Conservation (phyloP, 92 coral and sea anemone genomes). For the Phenganax marumi region DNA sequence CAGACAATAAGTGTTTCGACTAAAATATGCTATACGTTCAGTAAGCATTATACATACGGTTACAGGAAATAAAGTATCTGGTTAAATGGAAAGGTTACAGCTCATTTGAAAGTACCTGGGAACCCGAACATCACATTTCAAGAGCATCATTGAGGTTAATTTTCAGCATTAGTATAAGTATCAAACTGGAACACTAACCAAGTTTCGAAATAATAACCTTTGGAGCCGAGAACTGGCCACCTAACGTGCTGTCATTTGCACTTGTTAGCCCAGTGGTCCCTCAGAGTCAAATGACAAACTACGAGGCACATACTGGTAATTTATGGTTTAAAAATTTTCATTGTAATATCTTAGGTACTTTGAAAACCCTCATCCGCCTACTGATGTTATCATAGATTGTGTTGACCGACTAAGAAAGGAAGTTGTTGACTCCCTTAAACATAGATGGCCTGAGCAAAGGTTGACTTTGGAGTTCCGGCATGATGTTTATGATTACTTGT, state of each 20-base stretch:
- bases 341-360: constrained; percentile 25
- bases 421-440: constrained; percentile 44
- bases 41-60: constrained; percentile 10
- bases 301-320: too few species aligned
- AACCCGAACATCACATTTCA: constrained; percentile 6
- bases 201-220: too few species aligned
- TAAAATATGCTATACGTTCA: constrained; percentile 1
- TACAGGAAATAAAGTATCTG: neutral
- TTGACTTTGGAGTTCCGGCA: constrained; percentile 38
- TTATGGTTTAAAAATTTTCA: too few species aligned
- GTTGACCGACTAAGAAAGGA: constrained; percentile 55
- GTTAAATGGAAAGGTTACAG: constrained; percentile 28
- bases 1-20: neutral
- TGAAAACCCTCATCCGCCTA: constrained; percentile 2
- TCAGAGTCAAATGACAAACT: neutral
- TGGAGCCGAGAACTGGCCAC: too few species aligned
- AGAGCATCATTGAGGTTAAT: constrained; percentile 8
- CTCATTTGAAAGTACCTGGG: constrained; percentile 10
- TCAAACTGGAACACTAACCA: neutral
- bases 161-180: neutral
- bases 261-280: neutral
- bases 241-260: too few species aligned
- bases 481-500: constrained; percentile 13
- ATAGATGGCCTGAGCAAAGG: constrained; percentile 49
- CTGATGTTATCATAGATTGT: constrained; percentile 26